A percentile compares a stretch with the other conserved stretches of the same genome.
Evolutionary conservation across 2,888 invertebrate genomes (phyloP).

Genomic region (Rhagonycha fulva): DNA sequence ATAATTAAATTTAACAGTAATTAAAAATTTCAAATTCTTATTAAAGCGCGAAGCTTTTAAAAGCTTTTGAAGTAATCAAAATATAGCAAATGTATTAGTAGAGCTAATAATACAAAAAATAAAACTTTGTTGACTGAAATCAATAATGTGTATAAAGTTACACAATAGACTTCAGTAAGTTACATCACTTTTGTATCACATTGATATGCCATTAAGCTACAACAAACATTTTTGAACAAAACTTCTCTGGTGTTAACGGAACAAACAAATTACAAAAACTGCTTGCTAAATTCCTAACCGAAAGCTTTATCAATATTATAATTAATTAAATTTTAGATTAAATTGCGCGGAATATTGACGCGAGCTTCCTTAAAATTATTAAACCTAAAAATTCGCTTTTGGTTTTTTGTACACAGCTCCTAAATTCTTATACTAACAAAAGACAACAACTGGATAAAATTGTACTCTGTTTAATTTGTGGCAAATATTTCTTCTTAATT

Average conservation of each 20-base stretch:
- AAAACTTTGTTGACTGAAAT: slow-evolving; percentile 21
- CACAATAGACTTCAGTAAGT: slow-evolving; percentile 27
- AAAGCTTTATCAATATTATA: background rate
- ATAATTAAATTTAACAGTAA: background rate
- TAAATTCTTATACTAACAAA: background rate
- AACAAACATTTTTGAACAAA: background rate
- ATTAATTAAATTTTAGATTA: background rate
- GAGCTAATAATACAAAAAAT: slow-evolving; percentile 14
- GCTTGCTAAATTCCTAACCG: background rate
- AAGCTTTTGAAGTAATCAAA: background rate
- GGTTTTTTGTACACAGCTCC: background rate
- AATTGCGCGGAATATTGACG: background rate
- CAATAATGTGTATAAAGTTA: slow-evolving; percentile 28
- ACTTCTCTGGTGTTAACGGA: background rate
- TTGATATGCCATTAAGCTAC: background rate
- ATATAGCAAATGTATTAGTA: slow-evolving; percentile 7
- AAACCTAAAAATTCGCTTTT: background rate
- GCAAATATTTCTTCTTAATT: background rate
- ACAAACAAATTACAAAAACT: background rate
- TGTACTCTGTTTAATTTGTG: background rate
- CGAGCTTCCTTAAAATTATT: background rate
- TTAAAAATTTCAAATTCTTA: background rate
- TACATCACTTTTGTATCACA: slow-evolving; percentile 8
- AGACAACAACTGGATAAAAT: background rate
- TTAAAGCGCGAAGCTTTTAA: background rate